These are phyloP conservation scores for Bursaphelenchus okinawaensis DNA, from an alignment of 2,888 invertebrate species.

Conservation along the genomic window DNA sequence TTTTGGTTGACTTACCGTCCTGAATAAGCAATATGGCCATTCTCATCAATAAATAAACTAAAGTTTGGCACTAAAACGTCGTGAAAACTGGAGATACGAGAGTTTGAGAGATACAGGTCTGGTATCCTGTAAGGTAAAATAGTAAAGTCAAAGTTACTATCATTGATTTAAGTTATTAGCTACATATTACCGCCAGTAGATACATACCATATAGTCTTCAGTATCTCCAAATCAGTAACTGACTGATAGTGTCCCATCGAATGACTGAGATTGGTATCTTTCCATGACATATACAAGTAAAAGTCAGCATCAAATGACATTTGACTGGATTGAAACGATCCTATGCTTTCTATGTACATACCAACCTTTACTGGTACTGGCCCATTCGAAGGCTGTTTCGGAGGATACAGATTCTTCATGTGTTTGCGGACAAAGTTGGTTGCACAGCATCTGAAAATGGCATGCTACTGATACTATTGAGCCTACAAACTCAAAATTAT, in stretches of 20 bases:
- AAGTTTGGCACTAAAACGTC: constrained; percentile 53
- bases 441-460: neutral
- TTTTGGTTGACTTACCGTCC: constrained; percentile 24
- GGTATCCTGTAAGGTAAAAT: constrained; percentile 46
- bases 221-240: constrained; percentile 34
- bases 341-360: constrained; percentile 11
- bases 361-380: constrained; percentile 3
- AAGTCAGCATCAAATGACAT: constrained; percentile 61
- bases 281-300: constrained; percentile 40
- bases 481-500: too few relatives aligned
- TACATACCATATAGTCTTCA: constrained; percentile 42
- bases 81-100: constrained; percentile 19
- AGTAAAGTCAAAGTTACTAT: too few relatives aligned
- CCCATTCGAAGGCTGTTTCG: neutral
- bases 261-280: constrained; percentile 31
- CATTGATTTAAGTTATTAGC: neutral
- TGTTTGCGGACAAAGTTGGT: neutral
- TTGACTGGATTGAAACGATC: constrained; percentile 7
- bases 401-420: neutral
- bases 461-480: too few relatives aligned
- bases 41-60: constrained; percentile 45
- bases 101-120: constrained; percentile 42
- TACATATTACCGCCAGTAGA: constrained; percentile 11
- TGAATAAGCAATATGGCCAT: constrained; percentile 49
- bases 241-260: constrained; percentile 39